These are phyloP conservation scores for Hemibagrus wyckioides DNA, from an alignment of 2,113 vertebrate species.

Conservation along the genomic window DNA sequence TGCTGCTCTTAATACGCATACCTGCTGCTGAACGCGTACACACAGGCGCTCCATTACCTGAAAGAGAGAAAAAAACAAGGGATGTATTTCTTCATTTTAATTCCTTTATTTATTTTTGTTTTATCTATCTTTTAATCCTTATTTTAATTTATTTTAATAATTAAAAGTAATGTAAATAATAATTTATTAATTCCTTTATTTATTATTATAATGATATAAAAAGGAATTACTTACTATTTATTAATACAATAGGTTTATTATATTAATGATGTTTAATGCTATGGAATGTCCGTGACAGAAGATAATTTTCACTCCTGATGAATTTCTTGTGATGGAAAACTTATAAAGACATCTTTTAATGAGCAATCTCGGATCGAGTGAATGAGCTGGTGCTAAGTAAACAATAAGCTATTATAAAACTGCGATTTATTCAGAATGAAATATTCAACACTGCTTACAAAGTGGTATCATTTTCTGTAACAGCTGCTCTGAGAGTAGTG, in stretches of 20 bases:
- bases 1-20: slow-evolving; percentile 78
- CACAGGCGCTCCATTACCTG: slow-evolving; percentile 87
- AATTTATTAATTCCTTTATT: too few relatives aligned
- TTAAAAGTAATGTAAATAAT: too few relatives aligned
- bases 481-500: neutral
- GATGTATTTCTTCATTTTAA: neutral
- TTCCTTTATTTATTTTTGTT: neutral
- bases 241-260: too few relatives aligned
- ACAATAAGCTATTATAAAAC: neutral
- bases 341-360: neutral
- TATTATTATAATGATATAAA: too few relatives aligned
- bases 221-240: too few relatives aligned
- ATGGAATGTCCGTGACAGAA: neutral
- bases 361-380: neutral
- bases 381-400: neutral
- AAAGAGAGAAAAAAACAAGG: neutral
- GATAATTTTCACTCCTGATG: neutral
- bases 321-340: neutral
- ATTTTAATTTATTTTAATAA: too few relatives aligned
- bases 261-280: neutral
- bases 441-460: too few relatives aligned
- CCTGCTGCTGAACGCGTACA: slow-evolving; percentile 83
- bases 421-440: neutral
- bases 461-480: too few relatives aligned
- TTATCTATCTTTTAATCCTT: too few relatives aligned